A percentile compares a stretch with the other conserved stretches of the same genome.
Conservation (phyloP, 2,888 invertebrate species). For the Myopa tessellatipennis region DNA sequence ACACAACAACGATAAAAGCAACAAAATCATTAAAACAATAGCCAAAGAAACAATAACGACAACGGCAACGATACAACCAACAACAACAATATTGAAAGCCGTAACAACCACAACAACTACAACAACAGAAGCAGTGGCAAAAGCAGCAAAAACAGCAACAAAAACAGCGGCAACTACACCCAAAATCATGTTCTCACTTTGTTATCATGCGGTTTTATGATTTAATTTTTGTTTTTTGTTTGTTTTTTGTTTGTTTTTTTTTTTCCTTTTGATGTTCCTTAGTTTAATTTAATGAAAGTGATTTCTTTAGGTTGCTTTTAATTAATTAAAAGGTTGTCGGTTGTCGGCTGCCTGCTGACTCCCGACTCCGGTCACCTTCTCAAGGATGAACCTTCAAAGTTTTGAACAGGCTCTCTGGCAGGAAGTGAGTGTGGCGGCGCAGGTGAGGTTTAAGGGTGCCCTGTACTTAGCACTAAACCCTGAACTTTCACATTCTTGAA, state of each 20-base stretch:
- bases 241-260: background rate
- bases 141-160: background rate
- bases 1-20: background rate
- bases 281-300: constrained; percentile 19
- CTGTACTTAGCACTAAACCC: too few species aligned
- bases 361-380: too few species aligned
- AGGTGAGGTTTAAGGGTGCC: too few species aligned
- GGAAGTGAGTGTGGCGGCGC: background rate
- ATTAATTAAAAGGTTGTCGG: constrained; percentile 24
- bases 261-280: background rate
- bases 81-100: background rate
- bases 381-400: background rate
- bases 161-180: background rate
- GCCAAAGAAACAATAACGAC: background rate
- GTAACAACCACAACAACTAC: constrained; percentile 5
- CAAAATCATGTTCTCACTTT: constrained; percentile 29
- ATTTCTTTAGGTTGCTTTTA: constrained; percentile 20
- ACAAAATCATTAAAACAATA: background rate
- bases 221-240: background rate
- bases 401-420: background rate
- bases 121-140: background rate
- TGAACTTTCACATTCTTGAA: background rate
- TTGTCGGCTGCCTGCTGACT: background rate
- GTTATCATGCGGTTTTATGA: constrained; percentile 17
- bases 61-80: background rate